Percentiles rank a stretch among this genome's conserved stretches.
Evolutionary conservation across 2,797 vertebrate genomes (phyloP).

Genomic region (Danio jaintianensis): DNA sequence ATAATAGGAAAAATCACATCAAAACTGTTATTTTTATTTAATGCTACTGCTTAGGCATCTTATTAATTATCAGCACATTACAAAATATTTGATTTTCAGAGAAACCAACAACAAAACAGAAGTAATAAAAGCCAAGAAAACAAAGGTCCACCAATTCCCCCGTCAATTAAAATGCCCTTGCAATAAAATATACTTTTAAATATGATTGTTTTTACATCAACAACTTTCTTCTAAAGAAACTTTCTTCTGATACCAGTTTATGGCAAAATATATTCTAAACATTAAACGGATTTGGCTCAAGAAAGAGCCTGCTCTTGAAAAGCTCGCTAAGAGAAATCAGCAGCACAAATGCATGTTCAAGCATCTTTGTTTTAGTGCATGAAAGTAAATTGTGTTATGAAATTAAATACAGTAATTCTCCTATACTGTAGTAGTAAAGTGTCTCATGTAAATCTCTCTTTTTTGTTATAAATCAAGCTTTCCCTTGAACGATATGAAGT

Average conservation of each 20-base stretch:
- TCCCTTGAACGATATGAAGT: neutral
- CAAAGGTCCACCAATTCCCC: neutral
- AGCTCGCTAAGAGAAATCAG: neutral
- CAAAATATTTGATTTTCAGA: constrained; percentile 21
- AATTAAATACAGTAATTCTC: neutral
- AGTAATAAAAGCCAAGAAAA: neutral
- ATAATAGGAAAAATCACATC: neutral
- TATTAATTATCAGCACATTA: constrained; percentile 12
- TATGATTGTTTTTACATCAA: neutral
- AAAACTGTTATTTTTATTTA: neutral
- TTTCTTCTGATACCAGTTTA: neutral
- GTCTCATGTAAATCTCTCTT: neutral
- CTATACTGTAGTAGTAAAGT: neutral
- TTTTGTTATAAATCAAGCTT: neutral
- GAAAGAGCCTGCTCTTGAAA: constrained; percentile 7
- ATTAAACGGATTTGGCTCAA: constrained; percentile 13
- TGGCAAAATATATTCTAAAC: neutral
- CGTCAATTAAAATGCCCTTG: neutral
- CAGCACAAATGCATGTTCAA: neutral
- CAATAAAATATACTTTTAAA: neutral
- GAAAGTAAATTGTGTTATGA: neutral
- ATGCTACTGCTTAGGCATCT: constrained; percentile 9
- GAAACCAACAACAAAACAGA: constrained; percentile 13
- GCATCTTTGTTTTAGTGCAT: constrained; percentile 1
- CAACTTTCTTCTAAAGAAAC: neutral